These are phyloP conservation scores for Passerina amoena DNA, from an alignment of 2,113 vertebrate species.

Conservation along the genomic window DNA sequence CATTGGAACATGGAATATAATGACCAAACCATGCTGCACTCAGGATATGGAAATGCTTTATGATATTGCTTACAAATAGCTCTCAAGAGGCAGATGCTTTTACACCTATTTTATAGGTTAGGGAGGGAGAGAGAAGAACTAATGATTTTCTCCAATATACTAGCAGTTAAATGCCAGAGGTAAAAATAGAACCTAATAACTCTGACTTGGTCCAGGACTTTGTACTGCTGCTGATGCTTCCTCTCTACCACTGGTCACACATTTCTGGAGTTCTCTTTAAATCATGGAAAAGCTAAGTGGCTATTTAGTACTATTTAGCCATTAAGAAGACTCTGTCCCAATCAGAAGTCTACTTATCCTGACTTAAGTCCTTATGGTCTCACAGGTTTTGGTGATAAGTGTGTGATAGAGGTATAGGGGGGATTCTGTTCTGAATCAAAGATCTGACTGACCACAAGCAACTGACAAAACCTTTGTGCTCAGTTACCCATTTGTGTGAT, in stretches of 20 bases:
- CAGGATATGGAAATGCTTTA: not conserved
- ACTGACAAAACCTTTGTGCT: not conserved
- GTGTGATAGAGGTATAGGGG: not conserved
- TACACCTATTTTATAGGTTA: slow-evolving; percentile 16
- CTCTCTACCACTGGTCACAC: accelerated
- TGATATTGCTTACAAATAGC: not conserved
- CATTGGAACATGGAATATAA: not conserved
- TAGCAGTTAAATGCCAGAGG: not conserved
- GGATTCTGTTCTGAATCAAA: not conserved
- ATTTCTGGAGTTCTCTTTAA: not conserved
- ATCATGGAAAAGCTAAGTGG: not conserved
- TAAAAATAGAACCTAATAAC: not conserved
- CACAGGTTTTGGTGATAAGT: not conserved
- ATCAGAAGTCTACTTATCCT: not conserved
- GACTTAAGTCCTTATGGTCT: not conserved
- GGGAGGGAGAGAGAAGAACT: not conserved
- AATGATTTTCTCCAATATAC: not conserved
- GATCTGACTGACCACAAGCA: not conserved
- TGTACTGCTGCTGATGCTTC: not conserved
- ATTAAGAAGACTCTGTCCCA: not conserved
- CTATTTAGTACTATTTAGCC: not conserved
- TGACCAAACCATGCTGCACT: not conserved
- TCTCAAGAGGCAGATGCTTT: not conserved
- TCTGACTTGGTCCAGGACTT: not conserved
- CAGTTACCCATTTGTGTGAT: not conserved